Conservation (phyloP, 2,888 invertebrate species). For the Cheilosia vernalis region DNA sequence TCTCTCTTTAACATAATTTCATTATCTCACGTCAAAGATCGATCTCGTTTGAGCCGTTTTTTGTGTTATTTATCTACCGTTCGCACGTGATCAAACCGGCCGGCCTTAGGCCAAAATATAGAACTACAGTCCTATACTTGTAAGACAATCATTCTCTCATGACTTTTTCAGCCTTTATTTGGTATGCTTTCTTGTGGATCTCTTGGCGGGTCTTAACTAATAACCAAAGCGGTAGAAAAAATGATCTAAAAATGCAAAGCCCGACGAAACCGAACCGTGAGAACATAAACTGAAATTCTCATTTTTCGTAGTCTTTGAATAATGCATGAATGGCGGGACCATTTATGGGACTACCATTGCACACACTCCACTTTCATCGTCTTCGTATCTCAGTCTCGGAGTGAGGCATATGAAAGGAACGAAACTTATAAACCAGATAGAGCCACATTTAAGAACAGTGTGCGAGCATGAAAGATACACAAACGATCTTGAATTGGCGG, state of each 20-base stretch:
- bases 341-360: conserved; percentile 41
- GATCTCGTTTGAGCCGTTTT: conserved; percentile 8
- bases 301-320: conserved; percentile 48
- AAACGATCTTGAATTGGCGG: conserved; percentile 55
- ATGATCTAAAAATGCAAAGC: conserved; percentile 10
- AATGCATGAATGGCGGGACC: conserved; percentile 61
- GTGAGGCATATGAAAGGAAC: conserved; percentile 16
- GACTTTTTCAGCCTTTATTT: conserved; percentile 1
- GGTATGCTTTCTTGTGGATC: conserved; percentile 11
- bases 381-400: conserved; percentile 12
- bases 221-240: neutral
- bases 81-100: conserved; percentile 16
- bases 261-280: conserved; percentile 53
- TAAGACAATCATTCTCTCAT: conserved; percentile 22
- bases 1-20: conserved; percentile 17
- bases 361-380: conserved; percentile 33
- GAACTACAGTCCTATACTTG: neutral
- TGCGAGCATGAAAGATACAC: conserved; percentile 44
- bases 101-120: conserved; percentile 2
- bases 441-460: conserved; percentile 33
- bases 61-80: neutral
- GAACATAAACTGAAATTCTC: conserved; percentile 50
- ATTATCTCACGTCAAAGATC: conserved; percentile 38
- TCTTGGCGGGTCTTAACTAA: conserved; percentile 10
- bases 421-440: conserved; percentile 17